Evolutionary conservation across 2,888 invertebrate species (phyloP).

Genomic region (Tiphia femorata): DNA sequence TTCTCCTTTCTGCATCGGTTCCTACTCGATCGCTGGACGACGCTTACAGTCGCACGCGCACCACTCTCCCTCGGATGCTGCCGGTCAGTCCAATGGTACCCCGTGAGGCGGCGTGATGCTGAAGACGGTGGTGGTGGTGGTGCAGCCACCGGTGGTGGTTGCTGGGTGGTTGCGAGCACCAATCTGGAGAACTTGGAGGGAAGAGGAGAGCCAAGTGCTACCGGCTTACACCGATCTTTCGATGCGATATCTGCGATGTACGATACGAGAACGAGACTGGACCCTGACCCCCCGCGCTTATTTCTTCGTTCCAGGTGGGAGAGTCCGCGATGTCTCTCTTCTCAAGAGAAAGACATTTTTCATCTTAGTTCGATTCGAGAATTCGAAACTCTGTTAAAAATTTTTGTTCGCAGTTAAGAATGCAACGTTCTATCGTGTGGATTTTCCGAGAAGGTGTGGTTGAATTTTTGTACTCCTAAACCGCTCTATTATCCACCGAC

Average conservation of each 20-base stretch:
- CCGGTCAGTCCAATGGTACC: background rate
- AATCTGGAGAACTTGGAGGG: conserved; percentile 18
- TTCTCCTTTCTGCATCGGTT: no score
- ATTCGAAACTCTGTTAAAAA: no score
- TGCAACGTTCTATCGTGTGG: no score
- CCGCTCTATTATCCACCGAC: no score
- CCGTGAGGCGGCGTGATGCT: conserved; percentile 1
- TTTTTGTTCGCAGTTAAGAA: no score
- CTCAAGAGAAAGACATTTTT: no score
- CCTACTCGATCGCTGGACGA: conserved; percentile 36
- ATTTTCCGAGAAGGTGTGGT: no score
- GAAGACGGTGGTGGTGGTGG: conserved; percentile 20
- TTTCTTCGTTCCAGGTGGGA: background rate
- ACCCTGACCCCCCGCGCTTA: conserved; percentile 37
- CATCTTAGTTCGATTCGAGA: no score
- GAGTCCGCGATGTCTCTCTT: no score
- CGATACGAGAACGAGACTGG: conserved; percentile 47
- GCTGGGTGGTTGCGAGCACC: conserved; percentile 7
- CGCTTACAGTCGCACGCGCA: conserved; percentile 27
- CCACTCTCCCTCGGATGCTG: conserved; percentile 15
- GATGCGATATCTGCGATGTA: conserved; percentile 61
- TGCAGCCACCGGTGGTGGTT: conserved; percentile 29
- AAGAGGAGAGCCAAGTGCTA: conserved; percentile 45
- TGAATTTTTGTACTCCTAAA: no score
- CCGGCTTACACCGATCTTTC: conserved; percentile 66